Evolutionary conservation across 2,113 vertebrate species (phyloP), one percentile per base, ranked within the genome.

Genomic region (Oncorhynchus gorbuscha): DNA sequence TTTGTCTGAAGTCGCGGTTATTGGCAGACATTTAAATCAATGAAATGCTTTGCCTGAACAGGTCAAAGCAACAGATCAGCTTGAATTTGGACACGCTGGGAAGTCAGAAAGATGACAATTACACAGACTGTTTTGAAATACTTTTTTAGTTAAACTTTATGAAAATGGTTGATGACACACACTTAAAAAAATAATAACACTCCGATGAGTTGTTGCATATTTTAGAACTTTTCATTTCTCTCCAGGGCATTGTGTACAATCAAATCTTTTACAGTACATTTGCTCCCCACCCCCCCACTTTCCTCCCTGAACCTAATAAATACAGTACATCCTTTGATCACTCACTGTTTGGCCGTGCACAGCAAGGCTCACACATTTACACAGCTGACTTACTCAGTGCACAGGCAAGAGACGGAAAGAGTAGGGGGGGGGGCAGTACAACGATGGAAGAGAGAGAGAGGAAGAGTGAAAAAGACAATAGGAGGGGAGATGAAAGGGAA

Each of bases 221-320:
- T 89, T 88, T 78, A 83, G 76, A 87, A 59, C 75, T 81, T 89
- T 86, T 89, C 81, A 88, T 89, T 90, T 84, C 69, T 88, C 84
- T 88, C 78, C 85, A 80, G 74, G 71, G 70, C 58, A 62, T 77
- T 72, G 72, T 77, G 82, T 83, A 89, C 88, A 90, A 89, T 90
- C 89, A 90, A 76, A 87, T 83, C 70, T 87, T 45, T 90, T 88
- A 91, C 89, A 91, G 87, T 88, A 92, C 83, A 87, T 87, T 85
- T 49, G 69, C 77, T 88, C 78, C 78, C 32, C 71, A 59, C 66
- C 69, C 3, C 28, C 28, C 28, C 28, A 28, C 26, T 4, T 5
- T 7, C 32, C 35, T n/a, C n/a, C 76, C 72, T 28, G 30, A 78
- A 74, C 74, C 20, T 55, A 93, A 92, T 93, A 92, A 91, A 94